Evolutionary conservation across 2,888 invertebrate genomes (phyloP).

Genomic region (Spodoptera littoralis): DNA sequence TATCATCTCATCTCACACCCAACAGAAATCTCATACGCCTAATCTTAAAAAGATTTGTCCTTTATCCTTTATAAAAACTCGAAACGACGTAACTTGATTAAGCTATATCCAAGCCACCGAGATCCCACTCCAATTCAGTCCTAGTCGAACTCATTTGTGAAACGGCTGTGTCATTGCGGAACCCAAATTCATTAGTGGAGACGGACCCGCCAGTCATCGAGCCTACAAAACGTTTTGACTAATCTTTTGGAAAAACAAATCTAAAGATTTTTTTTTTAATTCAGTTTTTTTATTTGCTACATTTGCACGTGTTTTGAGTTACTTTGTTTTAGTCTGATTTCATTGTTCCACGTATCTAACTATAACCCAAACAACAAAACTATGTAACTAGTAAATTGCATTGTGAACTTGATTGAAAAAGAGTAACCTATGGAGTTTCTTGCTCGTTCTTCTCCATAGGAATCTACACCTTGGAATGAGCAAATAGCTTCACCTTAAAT

Average conservation of each 20-base stretch:
- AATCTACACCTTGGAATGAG: too few relatives aligned
- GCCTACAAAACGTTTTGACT: slow-evolving; percentile 36
- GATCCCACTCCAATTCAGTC: slow-evolving; percentile 41
- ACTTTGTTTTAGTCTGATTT: too few relatives aligned
- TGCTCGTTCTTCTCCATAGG: too few relatives aligned
- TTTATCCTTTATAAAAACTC: slow-evolving; percentile 19
- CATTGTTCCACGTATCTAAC: too few relatives aligned
- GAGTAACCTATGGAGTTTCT: too few relatives aligned
- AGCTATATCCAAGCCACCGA: slow-evolving; percentile 35
- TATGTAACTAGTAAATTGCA: too few relatives aligned
- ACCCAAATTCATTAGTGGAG: slow-evolving; percentile 52
- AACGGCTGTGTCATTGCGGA: slow-evolving; percentile 55
- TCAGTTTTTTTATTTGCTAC: too few relatives aligned
- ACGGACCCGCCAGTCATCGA: slow-evolving; percentile 48
- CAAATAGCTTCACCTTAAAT: too few relatives aligned
- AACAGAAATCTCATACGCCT: slow-evolving; percentile 14
- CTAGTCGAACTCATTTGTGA: slow-evolving; percentile 44
- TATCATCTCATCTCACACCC: too few relatives aligned
- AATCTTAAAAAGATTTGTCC: slow-evolving; percentile 33
- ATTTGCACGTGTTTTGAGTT: too few relatives aligned
- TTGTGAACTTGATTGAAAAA: too few relatives aligned
- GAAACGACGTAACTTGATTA: slow-evolving; percentile 41
- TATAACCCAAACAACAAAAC: too few relatives aligned
- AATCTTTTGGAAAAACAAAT: slow-evolving; percentile 47
- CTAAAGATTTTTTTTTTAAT: slow-evolving; percentile 11